A percentile compares a stretch with the other conserved stretches of the same genome.
Evolutionary conservation across 2,113 vertebrate genomes (phyloP).

Genomic region (Sprattus sprattus): DNA sequence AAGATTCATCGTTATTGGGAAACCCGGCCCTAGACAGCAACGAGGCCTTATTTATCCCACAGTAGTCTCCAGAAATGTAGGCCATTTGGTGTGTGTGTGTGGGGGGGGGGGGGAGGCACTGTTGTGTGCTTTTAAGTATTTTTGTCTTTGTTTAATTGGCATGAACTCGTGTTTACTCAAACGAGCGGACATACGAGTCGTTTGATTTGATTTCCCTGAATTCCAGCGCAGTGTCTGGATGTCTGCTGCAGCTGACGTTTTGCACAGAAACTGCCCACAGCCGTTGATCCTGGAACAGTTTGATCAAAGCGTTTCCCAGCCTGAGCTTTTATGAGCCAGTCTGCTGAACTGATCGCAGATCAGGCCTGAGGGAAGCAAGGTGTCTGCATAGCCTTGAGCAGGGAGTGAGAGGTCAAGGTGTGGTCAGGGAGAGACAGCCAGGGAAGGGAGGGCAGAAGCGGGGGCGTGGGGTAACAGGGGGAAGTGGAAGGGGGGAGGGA

Average conservation of each 20-base stretch:
- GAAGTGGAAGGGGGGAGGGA: neutral
- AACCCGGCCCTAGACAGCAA: neutral
- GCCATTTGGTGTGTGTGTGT: conserved; percentile 9
- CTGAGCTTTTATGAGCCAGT: neutral
- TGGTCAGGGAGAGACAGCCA: neutral
- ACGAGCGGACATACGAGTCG: conserved; percentile 21
- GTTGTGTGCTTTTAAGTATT: conserved; percentile 11
- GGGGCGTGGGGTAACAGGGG: neutral
- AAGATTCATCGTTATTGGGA: neutral
- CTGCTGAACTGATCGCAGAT: neutral
- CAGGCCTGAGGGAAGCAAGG: neutral
- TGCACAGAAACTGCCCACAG: neutral
- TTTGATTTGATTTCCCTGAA: conserved; percentile 32
- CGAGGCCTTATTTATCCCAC: neutral
- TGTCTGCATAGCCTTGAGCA: neutral
- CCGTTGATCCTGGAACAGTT: neutral
- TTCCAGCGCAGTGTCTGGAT: neutral
- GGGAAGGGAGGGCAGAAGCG: neutral
- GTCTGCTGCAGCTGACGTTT: neutral
- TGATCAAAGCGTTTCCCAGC: neutral
- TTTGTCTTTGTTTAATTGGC: conserved; percentile 41
- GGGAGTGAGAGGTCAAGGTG: neutral
- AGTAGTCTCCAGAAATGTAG: neutral
- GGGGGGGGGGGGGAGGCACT: neutral
- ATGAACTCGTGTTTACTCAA: conserved; percentile 41